Conservation (phyloP, 2,113 vertebrate genomes). For the Lichenostomus cassidix region DNA sequence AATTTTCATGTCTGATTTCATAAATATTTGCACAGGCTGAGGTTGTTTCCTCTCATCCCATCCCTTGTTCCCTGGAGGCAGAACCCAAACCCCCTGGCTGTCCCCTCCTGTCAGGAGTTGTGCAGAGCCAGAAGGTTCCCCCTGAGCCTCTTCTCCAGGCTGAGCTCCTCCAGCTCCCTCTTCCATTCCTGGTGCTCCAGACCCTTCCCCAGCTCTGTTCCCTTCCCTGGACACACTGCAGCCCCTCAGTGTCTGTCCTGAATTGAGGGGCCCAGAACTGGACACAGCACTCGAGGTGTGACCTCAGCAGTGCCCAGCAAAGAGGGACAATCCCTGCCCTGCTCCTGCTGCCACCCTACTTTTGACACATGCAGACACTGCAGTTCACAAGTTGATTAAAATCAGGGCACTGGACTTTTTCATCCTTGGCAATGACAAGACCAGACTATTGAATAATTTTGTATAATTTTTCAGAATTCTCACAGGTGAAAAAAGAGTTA, state of each 20-base stretch:
- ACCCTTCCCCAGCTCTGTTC: rapidly evolving
- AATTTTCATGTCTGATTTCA: background rate
- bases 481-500: background rate
- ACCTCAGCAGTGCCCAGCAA: background rate
- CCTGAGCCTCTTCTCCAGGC: background rate
- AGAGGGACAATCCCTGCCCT: background rate
- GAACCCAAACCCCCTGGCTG: rapidly evolving
- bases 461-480: background rate
- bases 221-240: rapidly evolving
- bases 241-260: background rate
- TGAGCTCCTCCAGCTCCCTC: background rate
- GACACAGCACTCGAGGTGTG: no score
- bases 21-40: background rate
- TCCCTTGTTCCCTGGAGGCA: background rate
- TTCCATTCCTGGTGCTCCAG: background rate
- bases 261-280: background rate
- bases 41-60: rapidly evolving
- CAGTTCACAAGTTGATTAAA: background rate
- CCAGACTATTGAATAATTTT: background rate
- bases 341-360: background rate
- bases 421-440: background rate
- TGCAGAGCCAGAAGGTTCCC: rapidly evolving
- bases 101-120: background rate
- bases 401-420: background rate
- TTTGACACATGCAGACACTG: no score